Evolutionary conservation across 2,797 vertebrate species (phyloP), one percentile per base, ranked within the genome.

Genomic region (Otolemur crassicaudatus): DNA sequence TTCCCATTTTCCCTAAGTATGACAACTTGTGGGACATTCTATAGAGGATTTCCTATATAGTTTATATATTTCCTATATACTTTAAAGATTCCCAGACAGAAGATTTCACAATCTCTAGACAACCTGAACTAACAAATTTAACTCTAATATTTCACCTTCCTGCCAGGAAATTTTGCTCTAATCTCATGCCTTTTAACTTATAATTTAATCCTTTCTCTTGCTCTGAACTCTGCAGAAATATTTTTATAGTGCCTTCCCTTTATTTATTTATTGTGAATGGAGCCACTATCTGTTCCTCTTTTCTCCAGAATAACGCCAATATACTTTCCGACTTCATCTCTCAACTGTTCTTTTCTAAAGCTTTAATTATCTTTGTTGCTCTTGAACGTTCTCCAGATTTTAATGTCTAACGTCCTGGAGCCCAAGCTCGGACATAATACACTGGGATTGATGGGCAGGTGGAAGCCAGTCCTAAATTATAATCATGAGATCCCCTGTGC

Each of bases 311-410:
- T 83, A 77, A 93, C 22, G 95, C 49, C 75, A 88, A 43, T 72
- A 46, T 23, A 58, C 17, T 80, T 92, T 83, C 65, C 56, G 53
- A 81, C n/a, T 92, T 88, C 72, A 46, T 53, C 76, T n/a, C 43
- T 75, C 81, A 84, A 77, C 46, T 88, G 73, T 75, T 90, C 79
- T 92, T 88, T 84, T 89, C 85, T 92, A 80, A 86, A 67, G 63
- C 80, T 93, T 94, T 94, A 81, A 72, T 96, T 94, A 95, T 91
- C 90, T 61, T 72, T 56, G 17, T 70, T 76, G 40, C 34, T 56
- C 65, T 94, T 95, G 89, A 96, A 79, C 88, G 53, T 80, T 91
- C 70, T 92, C 84, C 72, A 87, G 76, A 87, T 87, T 96, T 94
- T 84, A 93, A 88, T 29, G 31, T 61, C 84, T 94, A 1, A 87